These are phyloP conservation scores for Peromyscus leucopus DNA, from an alignment of 2,113 vertebrate species.

Conservation along the genomic window DNA sequence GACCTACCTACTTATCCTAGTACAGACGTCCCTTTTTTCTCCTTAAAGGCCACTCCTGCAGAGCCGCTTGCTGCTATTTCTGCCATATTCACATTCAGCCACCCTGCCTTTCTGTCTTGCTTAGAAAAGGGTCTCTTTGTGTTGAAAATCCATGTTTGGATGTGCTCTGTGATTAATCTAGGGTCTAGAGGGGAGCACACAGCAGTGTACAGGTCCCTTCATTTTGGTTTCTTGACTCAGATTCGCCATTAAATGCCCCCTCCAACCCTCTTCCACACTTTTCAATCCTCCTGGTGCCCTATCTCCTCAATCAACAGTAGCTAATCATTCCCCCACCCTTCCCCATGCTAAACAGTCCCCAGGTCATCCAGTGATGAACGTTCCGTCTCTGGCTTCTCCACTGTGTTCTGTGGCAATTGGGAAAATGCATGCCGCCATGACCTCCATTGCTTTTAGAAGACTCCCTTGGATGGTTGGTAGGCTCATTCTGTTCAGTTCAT, in stretches of 20 bases:
- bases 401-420: not conserved
- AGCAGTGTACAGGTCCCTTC: not conserved
- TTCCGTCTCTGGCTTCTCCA: not conserved
- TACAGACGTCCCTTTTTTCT: not conserved
- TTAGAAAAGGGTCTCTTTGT: not conserved
- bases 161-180: not conserved
- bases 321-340: not conserved
- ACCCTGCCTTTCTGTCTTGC: not conserved
- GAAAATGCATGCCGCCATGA: not conserved
- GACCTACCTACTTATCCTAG: not conserved
- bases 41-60: not conserved
- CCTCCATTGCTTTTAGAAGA: not conserved
- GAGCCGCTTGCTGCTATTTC: not conserved
- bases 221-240: not conserved
- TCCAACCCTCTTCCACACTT: not conserved
- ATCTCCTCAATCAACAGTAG: not conserved
- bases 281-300: fast-evolving
- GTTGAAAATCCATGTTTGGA: not conserved
- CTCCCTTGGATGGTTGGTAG: not conserved
- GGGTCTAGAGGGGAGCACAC: not conserved
- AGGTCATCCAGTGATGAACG: not conserved
- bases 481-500: not conserved
- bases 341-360: not conserved
- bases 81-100: not conserved
- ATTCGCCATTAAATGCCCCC: too few species aligned